Percentiles rank a stretch among this genome's conserved stretches.
Conservation (phyloP, 2,113 vertebrate genomes). For the Notiomystis cincta region DNA sequence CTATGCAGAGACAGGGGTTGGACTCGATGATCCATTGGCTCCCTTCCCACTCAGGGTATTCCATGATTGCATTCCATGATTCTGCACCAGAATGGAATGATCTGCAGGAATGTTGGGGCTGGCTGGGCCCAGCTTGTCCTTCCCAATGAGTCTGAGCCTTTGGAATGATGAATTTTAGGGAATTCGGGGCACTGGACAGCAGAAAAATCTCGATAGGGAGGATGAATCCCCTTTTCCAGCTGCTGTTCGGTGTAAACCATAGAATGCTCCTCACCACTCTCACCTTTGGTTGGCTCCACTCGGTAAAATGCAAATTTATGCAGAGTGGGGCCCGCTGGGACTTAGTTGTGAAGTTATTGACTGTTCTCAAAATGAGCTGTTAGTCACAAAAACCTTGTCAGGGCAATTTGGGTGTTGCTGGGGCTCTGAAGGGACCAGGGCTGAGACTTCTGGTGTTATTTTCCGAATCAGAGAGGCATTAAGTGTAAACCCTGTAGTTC, state of each 20-base stretch:
- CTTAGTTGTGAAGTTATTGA: not conserved
- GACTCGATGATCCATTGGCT: not conserved
- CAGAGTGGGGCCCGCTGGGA: not conserved
- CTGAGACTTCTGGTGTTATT: not conserved
- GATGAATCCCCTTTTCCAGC: not conserved
- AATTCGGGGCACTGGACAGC: not conserved
- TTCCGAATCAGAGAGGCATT: not conserved
- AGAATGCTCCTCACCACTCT: not conserved
- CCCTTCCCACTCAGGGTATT: not conserved
- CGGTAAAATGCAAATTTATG: not conserved
- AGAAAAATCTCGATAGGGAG: not conserved
- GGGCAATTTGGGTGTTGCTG: not conserved
- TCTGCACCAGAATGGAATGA: not conserved
- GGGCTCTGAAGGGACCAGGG: not conserved
- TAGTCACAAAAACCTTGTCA: not conserved
- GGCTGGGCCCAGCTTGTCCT: not conserved
- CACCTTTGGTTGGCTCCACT: not conserved
- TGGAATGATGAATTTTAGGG: not conserved
- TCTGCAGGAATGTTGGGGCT: not conserved
- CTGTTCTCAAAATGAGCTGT: not conserved
- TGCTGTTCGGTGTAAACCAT: not conserved
- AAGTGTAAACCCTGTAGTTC: not conserved
- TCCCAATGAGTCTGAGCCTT: rapidly evolving
- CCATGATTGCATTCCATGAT: too few relatives aligned
- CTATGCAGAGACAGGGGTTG: not conserved